phyloP scores from a whole-genome alignment of 2,888 invertebrate genomes.

The Lottia gigantea region DNA sequence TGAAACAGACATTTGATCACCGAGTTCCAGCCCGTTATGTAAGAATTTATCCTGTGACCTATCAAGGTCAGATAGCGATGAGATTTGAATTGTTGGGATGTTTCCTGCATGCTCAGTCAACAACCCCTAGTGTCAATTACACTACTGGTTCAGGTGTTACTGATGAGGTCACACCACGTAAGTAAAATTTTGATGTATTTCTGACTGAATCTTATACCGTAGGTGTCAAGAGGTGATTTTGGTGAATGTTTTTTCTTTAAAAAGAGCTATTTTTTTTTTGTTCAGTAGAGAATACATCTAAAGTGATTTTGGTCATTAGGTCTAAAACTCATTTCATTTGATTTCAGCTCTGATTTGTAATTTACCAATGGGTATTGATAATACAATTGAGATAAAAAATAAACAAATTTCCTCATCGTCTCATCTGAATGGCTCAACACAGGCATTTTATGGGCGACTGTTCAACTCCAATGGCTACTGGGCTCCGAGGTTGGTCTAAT shows the following conservation, averaged over 20 bases:
- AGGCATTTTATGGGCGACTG: slow-evolving; percentile 31
- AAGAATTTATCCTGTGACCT: slow-evolving; percentile 48
- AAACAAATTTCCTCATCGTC: slow-evolving; percentile 49
- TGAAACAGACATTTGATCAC: slow-evolving; percentile 39
- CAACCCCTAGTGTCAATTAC: neutral
- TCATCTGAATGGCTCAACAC: slow-evolving; percentile 21
- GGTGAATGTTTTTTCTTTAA: no score
- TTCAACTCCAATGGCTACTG: slow-evolving; percentile 32
- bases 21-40: slow-evolving; percentile 47
- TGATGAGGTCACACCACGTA: slow-evolving; percentile 10
- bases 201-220: no score
- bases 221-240: no score
- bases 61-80: slow-evolving; percentile 45
- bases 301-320: no score
- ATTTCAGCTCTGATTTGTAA: slow-evolving; percentile 25
- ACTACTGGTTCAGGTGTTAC: slow-evolving; percentile 10
- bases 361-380: slow-evolving; percentile 50
- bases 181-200: neutral
- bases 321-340: no score
- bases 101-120: neutral
- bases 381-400: slow-evolving; percentile 39
- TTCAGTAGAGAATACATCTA: no score
- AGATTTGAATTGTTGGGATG: slow-evolving; percentile 53
- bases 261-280: no score
- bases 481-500: slow-evolving; percentile 31